phyloP scores from a whole-genome alignment of 2,797 vertebrate genomes.

The Triplophysa bombifrons region DNA sequence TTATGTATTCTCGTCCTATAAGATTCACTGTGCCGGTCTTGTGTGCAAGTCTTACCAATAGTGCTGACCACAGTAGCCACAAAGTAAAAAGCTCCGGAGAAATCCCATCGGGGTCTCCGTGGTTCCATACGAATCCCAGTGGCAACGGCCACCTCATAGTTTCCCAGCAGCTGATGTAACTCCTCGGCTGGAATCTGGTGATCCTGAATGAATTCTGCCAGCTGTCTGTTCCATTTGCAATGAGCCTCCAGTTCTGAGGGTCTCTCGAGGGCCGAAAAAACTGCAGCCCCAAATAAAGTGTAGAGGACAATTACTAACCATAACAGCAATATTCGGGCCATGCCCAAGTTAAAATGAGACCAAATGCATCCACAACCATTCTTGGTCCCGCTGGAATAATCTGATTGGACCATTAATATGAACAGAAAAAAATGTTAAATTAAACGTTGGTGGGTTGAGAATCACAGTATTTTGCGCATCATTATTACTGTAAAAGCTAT shows the following conservation, averaged over 20 bases:
- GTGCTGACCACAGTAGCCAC: slow-evolving; percentile 73
- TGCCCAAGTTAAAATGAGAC: slow-evolving; percentile 54
- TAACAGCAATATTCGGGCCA: slow-evolving; percentile 60
- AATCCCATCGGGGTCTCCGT: slow-evolving; percentile 65
- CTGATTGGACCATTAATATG: slow-evolving; percentile 20
- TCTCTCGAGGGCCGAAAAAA: slow-evolving; percentile 70
- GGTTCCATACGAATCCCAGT: slow-evolving; percentile 62
- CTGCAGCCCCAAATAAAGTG: slow-evolving; percentile 67
- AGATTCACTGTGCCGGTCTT: not conserved
- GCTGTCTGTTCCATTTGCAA: slow-evolving; percentile 60
- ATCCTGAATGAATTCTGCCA: slow-evolving; percentile 57
- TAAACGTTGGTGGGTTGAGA: not conserved
- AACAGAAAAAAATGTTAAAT: not conserved
- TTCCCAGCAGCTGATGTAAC: slow-evolving; percentile 56
- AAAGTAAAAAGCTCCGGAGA: slow-evolving; percentile 70
- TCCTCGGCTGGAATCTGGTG: slow-evolving; percentile 59
- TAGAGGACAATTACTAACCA: slow-evolving; percentile 64
- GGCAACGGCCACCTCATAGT: slow-evolving; percentile 65
- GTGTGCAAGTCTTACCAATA: slow-evolving; percentile 64
- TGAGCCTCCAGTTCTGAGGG: slow-evolving; percentile 64
- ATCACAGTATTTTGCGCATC: not conserved
- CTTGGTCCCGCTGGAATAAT: not conserved
- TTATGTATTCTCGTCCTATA: not conserved
- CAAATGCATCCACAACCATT: slow-evolving; percentile 2
- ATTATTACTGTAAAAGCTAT: not conserved